Base-by-base conservation (phyloP, 2,888 invertebrate species). In the Tachina fera region DNA sequence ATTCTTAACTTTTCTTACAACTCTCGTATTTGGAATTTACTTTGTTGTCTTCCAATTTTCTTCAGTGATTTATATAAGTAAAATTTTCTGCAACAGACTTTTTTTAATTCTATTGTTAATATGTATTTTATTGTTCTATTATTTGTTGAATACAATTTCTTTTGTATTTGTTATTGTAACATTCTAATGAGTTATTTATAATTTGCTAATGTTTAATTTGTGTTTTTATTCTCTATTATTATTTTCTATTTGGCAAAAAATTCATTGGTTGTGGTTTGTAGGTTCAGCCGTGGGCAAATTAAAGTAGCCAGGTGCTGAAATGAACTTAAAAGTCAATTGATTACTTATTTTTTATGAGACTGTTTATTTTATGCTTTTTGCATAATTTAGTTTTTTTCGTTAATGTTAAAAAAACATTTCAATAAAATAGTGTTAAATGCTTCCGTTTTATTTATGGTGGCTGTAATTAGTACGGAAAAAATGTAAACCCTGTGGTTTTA, bases 21-120 rank as follows among this genome's bases (percentile, higher is more conserved):
- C 16, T 10, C 16, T n/a, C 61, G 43, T 43, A 16, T 43, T 61
- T 16, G 5, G n/a, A 16, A 13, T 13, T 13, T 45, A 14, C n/a
- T 49, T 14, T 43, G 9, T 70, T 58, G 11, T 31, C 49, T 76
- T 81, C 11, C 22, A 43, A 74, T 78, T 78, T 63, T 76, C 14
- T 63, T 14, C 61, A 76, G 61, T 80, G 79, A 84, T 84, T 84
- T 84, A 84, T 84, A 84, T 84, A 39, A 58, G 22, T 13, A 56
- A 53, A 63, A 58, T 51, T 51, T 60, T 81, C 56, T 49, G 45
- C 53, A 61, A 75, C 60, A 75, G 31, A 65, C 22, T 71, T 13
- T 39, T 45, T 71, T 68, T 39, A n/a, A 22, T n/a, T 63, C 39
- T 45, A 22, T 47, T 19, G 39, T 76, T 65, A 61, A 58, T 67